Percentiles rank a stretch among this genome's conserved stretches.
phyloP scores from a whole-genome alignment of 2,113 vertebrate genomes.

The Nyctereutes procyonoides region DNA sequence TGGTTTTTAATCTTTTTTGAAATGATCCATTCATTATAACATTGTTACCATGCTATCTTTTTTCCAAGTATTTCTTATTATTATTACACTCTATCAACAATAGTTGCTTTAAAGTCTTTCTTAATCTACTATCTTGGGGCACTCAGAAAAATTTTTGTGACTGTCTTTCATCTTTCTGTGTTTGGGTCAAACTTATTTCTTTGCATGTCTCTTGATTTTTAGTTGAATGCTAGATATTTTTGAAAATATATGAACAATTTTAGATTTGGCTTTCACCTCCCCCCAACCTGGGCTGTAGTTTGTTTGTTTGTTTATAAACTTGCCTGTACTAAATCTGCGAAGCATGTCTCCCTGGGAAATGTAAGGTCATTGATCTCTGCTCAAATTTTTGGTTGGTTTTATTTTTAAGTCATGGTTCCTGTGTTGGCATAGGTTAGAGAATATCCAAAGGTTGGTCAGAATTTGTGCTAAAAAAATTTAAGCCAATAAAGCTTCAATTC shows the following conservation, averaged over 20 bases:
- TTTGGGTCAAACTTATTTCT: neutral
- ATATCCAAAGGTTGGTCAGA: neutral
- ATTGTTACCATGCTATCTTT: neutral
- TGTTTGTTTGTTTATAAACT: neutral
- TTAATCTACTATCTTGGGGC: neutral
- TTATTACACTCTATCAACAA: neutral
- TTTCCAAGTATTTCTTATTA: neutral
- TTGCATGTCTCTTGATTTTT: neutral
- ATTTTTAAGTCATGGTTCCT: neutral
- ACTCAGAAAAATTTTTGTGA: neutral
- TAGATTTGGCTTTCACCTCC: neutral
- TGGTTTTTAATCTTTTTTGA: neutral
- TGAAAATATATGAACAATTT: neutral
- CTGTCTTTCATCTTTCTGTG: neutral
- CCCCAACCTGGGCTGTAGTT: neutral
- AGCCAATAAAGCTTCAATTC: neutral
- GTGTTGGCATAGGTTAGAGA: neutral
- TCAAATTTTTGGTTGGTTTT: neutral
- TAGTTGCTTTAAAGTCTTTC: neutral
- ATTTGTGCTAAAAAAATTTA: neutral
- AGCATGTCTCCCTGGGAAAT: neutral
- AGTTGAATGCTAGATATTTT: neutral
- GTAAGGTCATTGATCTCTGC: neutral
- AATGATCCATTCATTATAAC: neutral
- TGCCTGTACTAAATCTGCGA: neutral